Evolutionary conservation across 2,113 vertebrate genomes (phyloP).

Genomic region (Istiophorus platypterus): DNA sequence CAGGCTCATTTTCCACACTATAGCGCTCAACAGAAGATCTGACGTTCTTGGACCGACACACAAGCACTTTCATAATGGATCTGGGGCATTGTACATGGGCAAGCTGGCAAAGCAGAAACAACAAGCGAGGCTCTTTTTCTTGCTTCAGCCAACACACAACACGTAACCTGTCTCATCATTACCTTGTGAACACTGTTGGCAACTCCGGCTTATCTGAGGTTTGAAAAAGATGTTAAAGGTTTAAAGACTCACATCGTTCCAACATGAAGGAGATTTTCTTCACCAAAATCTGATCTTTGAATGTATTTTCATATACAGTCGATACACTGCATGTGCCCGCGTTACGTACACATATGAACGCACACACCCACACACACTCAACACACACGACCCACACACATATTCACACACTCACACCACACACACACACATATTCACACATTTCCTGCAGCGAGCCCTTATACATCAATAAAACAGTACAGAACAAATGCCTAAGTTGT

Average conservation of each 20-base stretch:
- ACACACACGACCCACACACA: not conserved
- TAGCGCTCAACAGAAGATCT: constrained; percentile 52
- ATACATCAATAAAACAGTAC: too few species aligned
- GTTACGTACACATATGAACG: not conserved
- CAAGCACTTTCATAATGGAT: constrained; percentile 75
- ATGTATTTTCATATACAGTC: not conserved
- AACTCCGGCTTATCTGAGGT: constrained; percentile 81
- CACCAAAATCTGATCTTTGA: not conserved
- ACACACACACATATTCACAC: not conserved
- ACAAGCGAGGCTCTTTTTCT: constrained; percentile 56
- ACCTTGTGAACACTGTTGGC: constrained; percentile 78
- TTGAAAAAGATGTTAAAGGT: constrained; percentile 72
- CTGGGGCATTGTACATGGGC: constrained; percentile 59
- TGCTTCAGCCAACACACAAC: constrained; percentile 61
- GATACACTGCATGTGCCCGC: not conserved
- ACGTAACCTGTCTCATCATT: constrained; percentile 58
- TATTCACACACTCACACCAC: not conserved
- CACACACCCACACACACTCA: not conserved
- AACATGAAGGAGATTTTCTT: constrained; percentile 7
- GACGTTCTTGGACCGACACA: constrained; percentile 59
- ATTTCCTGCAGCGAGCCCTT: not conserved
- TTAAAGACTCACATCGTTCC: constrained; percentile 51
- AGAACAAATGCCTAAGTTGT: too few species aligned
- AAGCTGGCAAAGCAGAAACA: constrained; percentile 70
- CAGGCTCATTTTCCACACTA: constrained; percentile 59